Base-by-base conservation (phyloP, 2,113 vertebrate species). In the Rafetus swinhoei region DNA sequence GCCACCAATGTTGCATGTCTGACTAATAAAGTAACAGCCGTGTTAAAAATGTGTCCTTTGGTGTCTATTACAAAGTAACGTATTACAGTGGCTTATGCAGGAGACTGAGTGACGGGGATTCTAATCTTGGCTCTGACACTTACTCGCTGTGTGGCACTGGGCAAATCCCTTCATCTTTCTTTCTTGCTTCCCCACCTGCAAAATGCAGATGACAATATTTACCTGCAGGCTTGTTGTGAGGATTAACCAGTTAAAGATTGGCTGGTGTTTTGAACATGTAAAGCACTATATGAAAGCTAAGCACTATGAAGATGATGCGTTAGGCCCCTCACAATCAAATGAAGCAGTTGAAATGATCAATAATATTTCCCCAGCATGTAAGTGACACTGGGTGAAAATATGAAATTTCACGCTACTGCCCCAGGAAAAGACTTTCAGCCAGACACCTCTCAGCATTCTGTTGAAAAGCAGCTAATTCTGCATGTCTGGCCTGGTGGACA, bases 31-130 rank as follows among this genome's bases (percentile, higher is more conserved):
- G 82, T 35, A 95, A 69, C 19, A 60, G 35, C 0, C 0, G 83
- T 0, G 0, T 82, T 53, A 92, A 82, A 90, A 84, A 65, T 32
- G n/a, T 0, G 13, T 13, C n/a, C 81, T 80, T 89, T 2, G 27
- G 62, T 55, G 60, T 84, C 3, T 50, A 54, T n/a, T 76, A 35
- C 2, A 50, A 3, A 55, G 62, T 72, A 72, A 21, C 84, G 19
- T 76, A 45, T 35, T 82, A 11, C 27, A 80, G 18, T 22, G 87
- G 85, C 72, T 22, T 52, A 24, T 77, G 13, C 11, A 39, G 35
- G 21, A 62, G 9, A 25, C 2, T 10, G 9, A n/a, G 39, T 76
- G 22, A 24, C 39, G 25, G 35, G 35, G 56, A 45, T 16, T 29
- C 14, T 35, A 82, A 82, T 72, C 65, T 72, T 72, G 32, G 32